Evolutionary conservation across 2,113 vertebrate species (phyloP), one percentile per base, ranked within the genome.

Genomic region (Forbesichthys papilliferus): DNA sequence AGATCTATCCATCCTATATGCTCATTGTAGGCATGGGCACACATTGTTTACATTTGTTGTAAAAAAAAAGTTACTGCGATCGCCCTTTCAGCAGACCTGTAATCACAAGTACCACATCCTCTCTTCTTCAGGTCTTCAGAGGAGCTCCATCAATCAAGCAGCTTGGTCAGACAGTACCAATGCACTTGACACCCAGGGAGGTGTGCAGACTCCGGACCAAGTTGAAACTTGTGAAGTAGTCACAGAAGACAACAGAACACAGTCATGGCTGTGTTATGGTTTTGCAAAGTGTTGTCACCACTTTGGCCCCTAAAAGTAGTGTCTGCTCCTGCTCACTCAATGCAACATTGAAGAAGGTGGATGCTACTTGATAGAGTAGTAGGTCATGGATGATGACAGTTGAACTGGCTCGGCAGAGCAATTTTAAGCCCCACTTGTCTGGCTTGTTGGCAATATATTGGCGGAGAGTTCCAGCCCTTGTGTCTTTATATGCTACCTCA

Each of bases 41-140:
- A 78, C 74, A 62, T 69, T 80, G 71, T 80, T 73, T 66, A 65
- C 77, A 82, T 77, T 73, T 80, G 54, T 73, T 78, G 68, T 82
- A 68, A 52, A 55, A 71, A 74, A 74, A 74, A 74, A 82, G 77
- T 85, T 0, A 85, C 70, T 63, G 68, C 71, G 3, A 80, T 60
- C 62, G 80, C 42, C 27, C 73, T 73, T 55, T 83, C 69, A 73
- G 66, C 61, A 67, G 73, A 79, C 66, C 42, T 55, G 59, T 79
- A 79, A 51, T 77, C 59, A 76, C 16, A 76, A 53, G 66, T 61
- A 59, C 81, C 77, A 74, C 11, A 12, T 55, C 63, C 66, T 61
- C 49, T 52, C 69, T 76, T 73, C 66, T 59, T 77, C 70, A 83
- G 62, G 6, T 76, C 61, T 76, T 79, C 61, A 78, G 56, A 49